phyloP scores from a whole-genome alignment of 2,888 invertebrate genomes.

The Caenorhabditis japonica region DNA sequence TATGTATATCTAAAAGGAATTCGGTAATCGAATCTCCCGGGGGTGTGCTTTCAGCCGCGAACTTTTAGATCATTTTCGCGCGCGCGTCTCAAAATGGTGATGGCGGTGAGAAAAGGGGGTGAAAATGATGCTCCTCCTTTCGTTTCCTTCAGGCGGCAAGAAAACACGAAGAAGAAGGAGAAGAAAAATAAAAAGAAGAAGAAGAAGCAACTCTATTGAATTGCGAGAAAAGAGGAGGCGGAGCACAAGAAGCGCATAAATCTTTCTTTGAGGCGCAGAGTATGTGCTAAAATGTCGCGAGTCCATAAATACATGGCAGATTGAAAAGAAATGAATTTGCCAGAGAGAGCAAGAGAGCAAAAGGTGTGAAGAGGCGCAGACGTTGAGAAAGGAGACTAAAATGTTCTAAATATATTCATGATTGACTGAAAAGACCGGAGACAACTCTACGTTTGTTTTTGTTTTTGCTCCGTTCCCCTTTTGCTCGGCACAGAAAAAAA shows the following conservation, averaged over 20 bases:
- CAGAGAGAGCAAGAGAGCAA: slow-evolving; percentile 11
- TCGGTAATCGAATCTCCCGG: slow-evolving; percentile 50
- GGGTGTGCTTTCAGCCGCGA: slow-evolving; percentile 50
- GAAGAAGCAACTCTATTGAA: slow-evolving; percentile 48
- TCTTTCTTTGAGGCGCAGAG: slow-evolving; percentile 52
- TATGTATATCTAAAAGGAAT: slow-evolving; percentile 35
- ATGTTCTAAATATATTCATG: slow-evolving; percentile 28
- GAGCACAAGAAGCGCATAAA: slow-evolving; percentile 42
- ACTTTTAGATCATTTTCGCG: slow-evolving; percentile 36
- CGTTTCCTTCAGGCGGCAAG: too few relatives aligned
- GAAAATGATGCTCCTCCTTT: too few relatives aligned
- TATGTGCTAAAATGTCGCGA: slow-evolving; percentile 51
- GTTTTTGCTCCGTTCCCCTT: too few relatives aligned
- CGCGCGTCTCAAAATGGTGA: slow-evolving; percentile 3
- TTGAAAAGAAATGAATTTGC: slow-evolving; percentile 46
- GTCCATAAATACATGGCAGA: slow-evolving; percentile 46
- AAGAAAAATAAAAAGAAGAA: slow-evolving; percentile 7
- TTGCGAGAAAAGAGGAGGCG: slow-evolving; percentile 45
- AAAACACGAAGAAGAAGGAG: slow-evolving; percentile 6
- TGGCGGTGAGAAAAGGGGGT: slow-evolving; percentile 18
- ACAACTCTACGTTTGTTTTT: slow-evolving; percentile 19
- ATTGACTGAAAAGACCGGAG: slow-evolving; percentile 12
- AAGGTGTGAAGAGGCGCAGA: slow-evolving; percentile 5
- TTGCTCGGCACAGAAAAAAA: slow-evolving; percentile 1
- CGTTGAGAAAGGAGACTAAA: background rate